These are phyloP conservation scores for Pelvicachromis taeniatus DNA, from an alignment of 2,113 vertebrate species.

Conservation along the genomic window DNA sequence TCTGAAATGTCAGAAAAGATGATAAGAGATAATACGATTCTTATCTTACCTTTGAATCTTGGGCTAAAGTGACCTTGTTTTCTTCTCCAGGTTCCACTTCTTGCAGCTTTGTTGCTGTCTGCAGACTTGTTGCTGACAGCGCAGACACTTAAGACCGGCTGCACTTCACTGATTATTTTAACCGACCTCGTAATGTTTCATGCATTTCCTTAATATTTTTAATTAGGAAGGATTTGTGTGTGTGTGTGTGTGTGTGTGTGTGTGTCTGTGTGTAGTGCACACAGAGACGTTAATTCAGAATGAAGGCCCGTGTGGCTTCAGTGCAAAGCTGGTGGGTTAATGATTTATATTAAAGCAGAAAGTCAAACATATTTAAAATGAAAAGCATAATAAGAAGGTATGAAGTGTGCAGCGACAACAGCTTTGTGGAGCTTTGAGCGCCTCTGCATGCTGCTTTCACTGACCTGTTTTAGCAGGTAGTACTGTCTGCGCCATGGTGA, in stretches of 20 bases:
- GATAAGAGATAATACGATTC: background rate
- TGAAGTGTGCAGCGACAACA: background rate
- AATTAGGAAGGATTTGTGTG: background rate
- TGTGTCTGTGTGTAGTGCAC: background rate
- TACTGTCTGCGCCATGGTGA: background rate
- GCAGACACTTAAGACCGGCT: background rate
- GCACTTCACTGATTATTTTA: background rate
- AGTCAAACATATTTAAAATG: background rate
- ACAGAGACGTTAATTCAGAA: background rate
- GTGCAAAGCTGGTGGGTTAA: background rate
- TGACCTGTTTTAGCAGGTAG: background rate
- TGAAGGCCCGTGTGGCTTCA: background rate
- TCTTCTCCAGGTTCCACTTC: background rate
- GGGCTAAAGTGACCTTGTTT: background rate
- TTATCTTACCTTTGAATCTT: background rate
- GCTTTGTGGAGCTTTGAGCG: background rate
- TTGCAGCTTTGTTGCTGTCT: background rate
- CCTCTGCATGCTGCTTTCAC: background rate
- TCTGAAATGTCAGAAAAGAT: background rate
- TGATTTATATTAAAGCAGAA: background rate
- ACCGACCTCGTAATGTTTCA: background rate
- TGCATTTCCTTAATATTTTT: background rate
- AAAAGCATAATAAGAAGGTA: background rate
- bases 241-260: background rate
- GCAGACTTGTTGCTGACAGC: background rate